Evolutionary conservation across 1,140 invertebrate species (phyloP).

Genomic region (Neodiprion fabricii): DNA sequence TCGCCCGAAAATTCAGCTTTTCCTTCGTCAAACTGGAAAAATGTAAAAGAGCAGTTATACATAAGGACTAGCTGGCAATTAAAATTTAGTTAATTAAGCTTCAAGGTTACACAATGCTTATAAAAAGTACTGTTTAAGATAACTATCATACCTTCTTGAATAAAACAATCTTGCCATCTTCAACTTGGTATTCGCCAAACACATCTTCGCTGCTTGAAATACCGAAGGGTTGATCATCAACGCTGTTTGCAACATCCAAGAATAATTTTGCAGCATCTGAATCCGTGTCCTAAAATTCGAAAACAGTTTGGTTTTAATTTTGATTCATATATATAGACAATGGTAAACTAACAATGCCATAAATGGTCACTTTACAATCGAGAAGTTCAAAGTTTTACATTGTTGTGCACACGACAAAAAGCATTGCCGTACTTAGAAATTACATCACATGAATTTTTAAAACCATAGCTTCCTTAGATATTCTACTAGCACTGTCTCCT

Average conservation of each 20-base stretch:
- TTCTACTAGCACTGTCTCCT: too few relatives aligned
- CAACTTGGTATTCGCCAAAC: constrained; percentile 76
- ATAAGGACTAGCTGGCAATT: constrained; percentile 10
- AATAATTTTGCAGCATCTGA: constrained; percentile 85
- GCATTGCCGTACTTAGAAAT: too few relatives aligned
- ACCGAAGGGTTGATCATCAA: constrained; percentile 92
- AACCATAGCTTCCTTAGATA: too few relatives aligned
- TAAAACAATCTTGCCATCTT: constrained; percentile 78
- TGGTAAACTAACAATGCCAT: background rate
- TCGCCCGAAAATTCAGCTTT: constrained; percentile 81
- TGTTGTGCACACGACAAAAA: too few relatives aligned
- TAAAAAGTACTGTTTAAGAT: constrained; percentile 12
- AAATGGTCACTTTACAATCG: background rate
- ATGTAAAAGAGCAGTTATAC: constrained; percentile 47
- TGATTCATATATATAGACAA: background rate
- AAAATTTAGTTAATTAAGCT: constrained; percentile 18
- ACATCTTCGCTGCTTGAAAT: constrained; percentile 81
- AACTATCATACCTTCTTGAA: constrained; percentile 83
- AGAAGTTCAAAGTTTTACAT: too few relatives aligned
- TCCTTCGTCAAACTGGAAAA: constrained; percentile 90
- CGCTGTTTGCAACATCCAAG: constrained; percentile 75
- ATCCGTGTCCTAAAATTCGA: constrained; percentile 70
- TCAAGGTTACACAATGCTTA: constrained; percentile 7
- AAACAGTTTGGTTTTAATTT: background rate
- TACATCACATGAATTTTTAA: too few relatives aligned